phyloP scores from a whole-genome alignment of 2,888 invertebrate species.

The Oxyteleia sp. region DNA sequence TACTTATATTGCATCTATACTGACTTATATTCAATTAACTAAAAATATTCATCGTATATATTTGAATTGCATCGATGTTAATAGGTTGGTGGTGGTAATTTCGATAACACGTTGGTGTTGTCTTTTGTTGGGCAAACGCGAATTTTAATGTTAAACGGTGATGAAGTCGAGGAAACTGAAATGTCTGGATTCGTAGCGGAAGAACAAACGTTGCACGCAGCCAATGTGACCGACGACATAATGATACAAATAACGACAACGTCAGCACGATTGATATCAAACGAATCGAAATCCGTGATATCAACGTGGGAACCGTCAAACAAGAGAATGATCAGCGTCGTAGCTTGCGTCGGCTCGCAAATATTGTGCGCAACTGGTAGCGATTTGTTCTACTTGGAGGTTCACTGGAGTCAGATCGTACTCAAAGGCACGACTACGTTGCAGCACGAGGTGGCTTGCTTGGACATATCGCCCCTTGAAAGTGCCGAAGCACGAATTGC shows the following conservation, averaged over 20 bases:
- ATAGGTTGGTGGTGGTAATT: constrained; percentile 89
- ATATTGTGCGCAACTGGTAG: constrained; percentile 96
- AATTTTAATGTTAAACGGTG: constrained; percentile 95
- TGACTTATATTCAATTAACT: no score
- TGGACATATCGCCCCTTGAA: constrained; percentile 95
- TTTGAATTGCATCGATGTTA: no score
- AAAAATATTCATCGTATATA: no score
- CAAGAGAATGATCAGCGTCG: constrained; percentile 94
- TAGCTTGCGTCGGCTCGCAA: constrained; percentile 93
- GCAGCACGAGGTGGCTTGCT: constrained; percentile 98
- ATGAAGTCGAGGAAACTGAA: constrained; percentile 99
- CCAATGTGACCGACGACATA: constrained; percentile 95
- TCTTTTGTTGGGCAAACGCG: constrained; percentile 99
- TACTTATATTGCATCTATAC: no score
- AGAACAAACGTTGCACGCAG: constrained; percentile 97
- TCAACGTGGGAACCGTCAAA: constrained; percentile 92
- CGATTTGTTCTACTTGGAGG: constrained; percentile 94
- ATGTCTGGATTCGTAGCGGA: constrained; percentile 96
- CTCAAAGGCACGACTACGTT: constrained; percentile 91
- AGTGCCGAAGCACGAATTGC: constrained; percentile 91
- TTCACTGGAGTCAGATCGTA: constrained; percentile 90
- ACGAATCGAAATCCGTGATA: constrained; percentile 90
- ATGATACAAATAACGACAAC: constrained; percentile 93
- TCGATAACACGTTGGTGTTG: constrained; percentile 96
- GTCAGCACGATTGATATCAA: constrained; percentile 92